Evolutionary conservation across 2,797 vertebrate genomes (phyloP).

Genomic region (Centropyge bicolor): DNA sequence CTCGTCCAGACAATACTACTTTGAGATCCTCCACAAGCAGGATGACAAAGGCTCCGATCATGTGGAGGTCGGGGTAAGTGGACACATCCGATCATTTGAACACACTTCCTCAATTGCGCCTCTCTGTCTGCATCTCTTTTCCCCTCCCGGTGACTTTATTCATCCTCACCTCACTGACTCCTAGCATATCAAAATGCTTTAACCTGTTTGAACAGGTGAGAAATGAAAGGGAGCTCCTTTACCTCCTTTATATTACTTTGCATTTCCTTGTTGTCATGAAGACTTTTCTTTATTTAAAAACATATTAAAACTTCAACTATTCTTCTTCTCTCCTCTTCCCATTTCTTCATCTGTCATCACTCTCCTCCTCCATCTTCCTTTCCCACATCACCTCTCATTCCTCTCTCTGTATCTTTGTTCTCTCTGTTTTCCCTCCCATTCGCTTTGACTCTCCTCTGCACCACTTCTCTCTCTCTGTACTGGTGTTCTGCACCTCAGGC

Average conservation of each 20-base stretch:
- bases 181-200: constrained; percentile 15
- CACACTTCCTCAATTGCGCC: background rate
- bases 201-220: background rate
- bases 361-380: background rate
- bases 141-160: background rate
- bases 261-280: constrained; percentile 8
- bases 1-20: constrained; percentile 95
- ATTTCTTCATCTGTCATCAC: constrained; percentile 19
- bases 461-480: constrained; percentile 37
- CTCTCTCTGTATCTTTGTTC: constrained; percentile 25
- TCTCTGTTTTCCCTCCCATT: constrained; percentile 10
- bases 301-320: background rate
- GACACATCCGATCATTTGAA: background rate
- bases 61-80: constrained; percentile 97
- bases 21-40: constrained; percentile 98
- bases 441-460: constrained; percentile 36
- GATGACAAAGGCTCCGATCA: constrained; percentile 97
- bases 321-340: constrained; percentile 11
- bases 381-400: constrained; percentile 6
- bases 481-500: constrained; percentile 61
- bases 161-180: constrained; percentile 5
- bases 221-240: constrained; percentile 8
- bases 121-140: background rate
- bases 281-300: constrained; percentile 3
- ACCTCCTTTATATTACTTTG: background rate